phyloP scores from a whole-genome alignment of 2,888 invertebrate species.

The Pegoplata infirma region DNA sequence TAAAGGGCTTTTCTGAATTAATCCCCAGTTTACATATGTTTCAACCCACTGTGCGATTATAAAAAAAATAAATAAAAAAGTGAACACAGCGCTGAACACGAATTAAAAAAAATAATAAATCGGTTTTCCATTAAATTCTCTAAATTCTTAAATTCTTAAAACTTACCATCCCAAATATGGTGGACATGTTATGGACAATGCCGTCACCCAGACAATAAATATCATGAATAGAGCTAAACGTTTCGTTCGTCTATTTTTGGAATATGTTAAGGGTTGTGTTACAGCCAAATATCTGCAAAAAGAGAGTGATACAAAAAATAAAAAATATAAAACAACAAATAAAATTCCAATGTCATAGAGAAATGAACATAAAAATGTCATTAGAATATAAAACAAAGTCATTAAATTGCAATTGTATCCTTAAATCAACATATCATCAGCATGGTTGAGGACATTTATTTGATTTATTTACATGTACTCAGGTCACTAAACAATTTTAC shows the following conservation, averaged over 20 bases:
- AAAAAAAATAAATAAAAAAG: no score
- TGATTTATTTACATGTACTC: slow-evolving; percentile 4
- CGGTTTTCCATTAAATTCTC: no score
- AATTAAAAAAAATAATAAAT: no score
- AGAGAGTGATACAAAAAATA: no score
- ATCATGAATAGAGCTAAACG: slow-evolving; percentile 93
- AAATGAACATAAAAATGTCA: slow-evolving; percentile 20
- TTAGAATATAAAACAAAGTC: slow-evolving; percentile 53
- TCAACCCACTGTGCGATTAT: no score
- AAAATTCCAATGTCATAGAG: slow-evolving; percentile 10
- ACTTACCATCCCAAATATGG: slow-evolving; percentile 94
- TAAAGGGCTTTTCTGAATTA: no score
- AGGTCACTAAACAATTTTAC: slow-evolving; percentile 2
- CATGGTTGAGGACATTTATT: not conserved
- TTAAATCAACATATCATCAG: slow-evolving; percentile 44
- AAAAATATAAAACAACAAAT: no score
- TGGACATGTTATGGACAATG: slow-evolving; percentile 94
- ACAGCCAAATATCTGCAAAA: slow-evolving; percentile 93
- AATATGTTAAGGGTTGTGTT: slow-evolving; percentile 94
- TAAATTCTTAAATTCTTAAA: no score
- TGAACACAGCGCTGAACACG: no score
- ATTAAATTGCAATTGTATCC: slow-evolving; percentile 73
- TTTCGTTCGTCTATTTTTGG: slow-evolving; percentile 90
- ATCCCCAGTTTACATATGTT: no score
- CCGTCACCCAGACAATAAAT: slow-evolving; percentile 92